Base-by-base conservation (phyloP, 2,797 vertebrate species). In the Sebastes oblongus region DNA sequence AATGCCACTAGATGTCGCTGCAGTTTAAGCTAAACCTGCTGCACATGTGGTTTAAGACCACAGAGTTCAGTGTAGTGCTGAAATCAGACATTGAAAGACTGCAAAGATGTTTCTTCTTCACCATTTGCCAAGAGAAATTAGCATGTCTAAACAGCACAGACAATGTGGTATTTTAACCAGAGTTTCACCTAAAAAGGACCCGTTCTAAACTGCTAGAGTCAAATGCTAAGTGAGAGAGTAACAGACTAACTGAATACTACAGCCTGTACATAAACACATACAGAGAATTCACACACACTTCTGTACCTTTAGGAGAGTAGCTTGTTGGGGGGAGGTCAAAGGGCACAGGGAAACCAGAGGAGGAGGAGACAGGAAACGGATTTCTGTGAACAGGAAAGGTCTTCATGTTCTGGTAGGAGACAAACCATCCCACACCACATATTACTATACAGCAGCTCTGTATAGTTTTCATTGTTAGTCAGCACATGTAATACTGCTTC, bases 271-370 rank as follows among this genome's bases (percentile, higher is more conserved):
- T 56, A 39, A 36, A 75, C 18, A 50, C 11, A 64, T 25, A 34
- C 20, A 61, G 13, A 65, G 50, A 5, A 54, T 9, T 52, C 14
- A 32, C 58, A 56, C 22, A 30, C 29, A 61, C 8, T 16, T 7
- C 22, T 36, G 67, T 87, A 96, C 96, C 96, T 94, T 94, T 92
- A 56, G 82, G 36, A 50, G 92, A 87, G 86, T 96, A 96, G 81
- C 61, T 66, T 55, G 92, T 89, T 4, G 95, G 96, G 0, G 96
- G 96, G 11, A 96, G 93, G 88, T 96, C 96, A 89, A 96, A 95
- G 27, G 96, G 96, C 83, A 96, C 95, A 0, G 93, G 94, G 77
- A 96, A 96, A 52, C 93, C 93, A 34, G 83, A 73, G 42, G 91
- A 93, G 18, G 94, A 84, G 8, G 93, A 93, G 75, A 76, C 83